A percentile compares a stretch with the other conserved stretches of the same genome.
Evolutionary conservation across 2,113 vertebrate genomes (phyloP).

Genomic region (Calonectris borealis): DNA sequence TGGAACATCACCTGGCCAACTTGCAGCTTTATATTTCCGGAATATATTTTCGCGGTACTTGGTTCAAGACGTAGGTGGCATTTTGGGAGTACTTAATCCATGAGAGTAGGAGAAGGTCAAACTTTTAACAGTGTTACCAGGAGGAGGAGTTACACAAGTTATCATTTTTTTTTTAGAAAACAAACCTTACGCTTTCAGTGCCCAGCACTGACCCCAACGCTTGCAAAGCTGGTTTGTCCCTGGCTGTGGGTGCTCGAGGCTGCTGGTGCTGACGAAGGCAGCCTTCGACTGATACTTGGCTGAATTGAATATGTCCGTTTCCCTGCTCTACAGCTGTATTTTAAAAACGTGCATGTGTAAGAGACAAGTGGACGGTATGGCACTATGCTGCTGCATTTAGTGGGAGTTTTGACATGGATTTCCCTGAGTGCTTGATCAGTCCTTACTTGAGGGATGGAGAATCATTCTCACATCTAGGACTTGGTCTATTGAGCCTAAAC

Average conservation of each 20-base stretch:
- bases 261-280: neutral
- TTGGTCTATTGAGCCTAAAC: neutral
- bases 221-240: neutral
- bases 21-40: neutral
- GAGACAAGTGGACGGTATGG: neutral
- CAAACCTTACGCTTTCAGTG: neutral
- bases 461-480: neutral
- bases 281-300: neutral
- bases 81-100: neutral
- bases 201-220: neutral
- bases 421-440: neutral
- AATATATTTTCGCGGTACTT: neutral
- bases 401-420: neutral
- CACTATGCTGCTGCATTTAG: neutral
- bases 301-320: neutral
- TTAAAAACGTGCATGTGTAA: accelerated
- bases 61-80: neutral
- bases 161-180: neutral
- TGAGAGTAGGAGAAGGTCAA: neutral
- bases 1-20: neutral
- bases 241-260: neutral
- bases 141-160: neutral
- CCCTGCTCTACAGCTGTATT: neutral
- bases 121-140: neutral
- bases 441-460: neutral